A percentile compares a stretch with the other conserved stretches of the same genome.
Conservation (phyloP, 2,888 invertebrate species). For the Allacma fusca region DNA sequence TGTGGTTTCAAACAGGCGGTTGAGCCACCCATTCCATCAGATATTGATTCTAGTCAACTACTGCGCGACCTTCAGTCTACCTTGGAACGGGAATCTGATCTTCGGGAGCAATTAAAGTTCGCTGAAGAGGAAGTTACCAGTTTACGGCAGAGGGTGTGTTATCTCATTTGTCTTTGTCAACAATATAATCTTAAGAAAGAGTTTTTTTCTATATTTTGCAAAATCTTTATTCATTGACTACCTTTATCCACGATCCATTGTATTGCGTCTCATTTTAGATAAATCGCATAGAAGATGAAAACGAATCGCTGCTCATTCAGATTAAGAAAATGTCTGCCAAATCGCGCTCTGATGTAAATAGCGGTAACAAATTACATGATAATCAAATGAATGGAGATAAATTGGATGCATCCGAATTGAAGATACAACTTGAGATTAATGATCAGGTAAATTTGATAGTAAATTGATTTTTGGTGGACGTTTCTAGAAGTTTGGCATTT, state of each 20-base stretch:
- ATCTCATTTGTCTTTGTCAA: background rate
- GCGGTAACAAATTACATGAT: background rate
- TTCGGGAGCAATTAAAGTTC: constrained; percentile 89
- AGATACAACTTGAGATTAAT: constrained; percentile 84
- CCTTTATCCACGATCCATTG: background rate
- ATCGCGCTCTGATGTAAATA: constrained; percentile 69
- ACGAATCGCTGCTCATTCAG: constrained; percentile 93
- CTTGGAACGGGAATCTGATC: constrained; percentile 89
- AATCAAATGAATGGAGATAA: constrained; percentile 72
- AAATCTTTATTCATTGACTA: too few species aligned
- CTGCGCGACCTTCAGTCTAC: constrained; percentile 89
- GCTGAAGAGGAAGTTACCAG: constrained; percentile 85
- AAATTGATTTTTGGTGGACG: background rate
- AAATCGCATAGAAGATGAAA: constrained; percentile 93
- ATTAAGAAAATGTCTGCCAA: constrained; percentile 94
- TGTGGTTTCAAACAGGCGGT: constrained; percentile 41
- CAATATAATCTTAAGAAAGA: background rate
- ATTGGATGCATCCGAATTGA: constrained; percentile 75
- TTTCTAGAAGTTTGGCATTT: background rate
- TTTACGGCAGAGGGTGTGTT: constrained; percentile 54
- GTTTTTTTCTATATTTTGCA: too few species aligned
- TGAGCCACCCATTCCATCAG: constrained; percentile 58
- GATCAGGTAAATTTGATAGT: constrained; percentile 74
- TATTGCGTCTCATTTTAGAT: constrained; percentile 70
- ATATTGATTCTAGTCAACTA: constrained; percentile 75